A percentile compares a stretch with the other conserved stretches of the same genome.
These are phyloP conservation scores for Imbricaverruca yamaguchii DNA, from an alignment of 2,888 invertebrate species.

Conservation along the genomic window DNA sequence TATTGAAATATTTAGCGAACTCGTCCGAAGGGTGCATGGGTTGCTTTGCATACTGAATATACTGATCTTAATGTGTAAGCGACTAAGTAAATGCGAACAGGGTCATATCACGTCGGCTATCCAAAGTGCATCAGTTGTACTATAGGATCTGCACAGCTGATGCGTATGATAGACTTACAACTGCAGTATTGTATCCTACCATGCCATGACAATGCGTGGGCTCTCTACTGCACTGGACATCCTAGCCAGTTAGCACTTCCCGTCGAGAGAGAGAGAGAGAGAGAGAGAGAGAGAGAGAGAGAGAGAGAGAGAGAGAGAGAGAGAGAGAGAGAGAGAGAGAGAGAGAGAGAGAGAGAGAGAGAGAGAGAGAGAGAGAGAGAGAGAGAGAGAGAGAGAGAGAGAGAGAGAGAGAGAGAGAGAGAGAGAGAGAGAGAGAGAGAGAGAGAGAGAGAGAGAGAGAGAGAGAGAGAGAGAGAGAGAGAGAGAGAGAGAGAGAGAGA, in stretches of 20 bases:
- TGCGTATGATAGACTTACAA: no score
- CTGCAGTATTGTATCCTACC: no score
- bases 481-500: conserved; percentile 23
- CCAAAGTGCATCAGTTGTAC: no score
- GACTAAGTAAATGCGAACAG: no score
- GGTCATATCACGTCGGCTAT: no score
- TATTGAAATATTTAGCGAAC: no score
- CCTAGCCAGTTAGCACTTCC: not conserved
- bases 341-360: conserved; percentile 12
- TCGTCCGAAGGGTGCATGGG: no score
- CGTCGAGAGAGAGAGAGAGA: conserved; percentile 10
- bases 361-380: not conserved
- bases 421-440: not conserved
- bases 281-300: conserved; percentile 19
- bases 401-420: not conserved
- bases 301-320: conserved; percentile 25
- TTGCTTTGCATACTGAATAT: no score
- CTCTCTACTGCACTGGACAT: no score
- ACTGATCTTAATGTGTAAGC: no score
- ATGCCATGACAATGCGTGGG: no score
- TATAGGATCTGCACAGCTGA: no score
- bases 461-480: conserved; percentile 21
- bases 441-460: not conserved
- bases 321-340: conserved; percentile 23
- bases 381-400: conserved; percentile 15